phyloP scores from a whole-genome alignment of 2,888 invertebrate genomes.

The Isotomurus palustris region DNA sequence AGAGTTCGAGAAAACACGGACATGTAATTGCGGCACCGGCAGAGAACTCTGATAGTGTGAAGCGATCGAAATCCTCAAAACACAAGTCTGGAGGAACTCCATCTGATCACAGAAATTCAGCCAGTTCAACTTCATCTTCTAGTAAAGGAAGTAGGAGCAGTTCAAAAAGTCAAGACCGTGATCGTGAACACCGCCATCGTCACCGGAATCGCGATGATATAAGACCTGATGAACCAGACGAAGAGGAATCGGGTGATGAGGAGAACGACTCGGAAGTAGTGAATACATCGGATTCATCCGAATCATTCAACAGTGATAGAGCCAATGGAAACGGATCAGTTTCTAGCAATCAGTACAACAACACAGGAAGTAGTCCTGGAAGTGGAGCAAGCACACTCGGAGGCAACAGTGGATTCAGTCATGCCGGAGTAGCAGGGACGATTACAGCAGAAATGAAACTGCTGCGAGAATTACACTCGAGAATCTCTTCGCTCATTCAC shows the following conservation, averaged over 20 bases:
- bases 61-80: conserved; percentile 27
- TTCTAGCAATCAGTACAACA: conserved; percentile 20
- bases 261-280: conserved; percentile 14
- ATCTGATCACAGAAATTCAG: conserved; percentile 4
- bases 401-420: conserved; percentile 33
- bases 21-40: conserved; percentile 11
- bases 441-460: conserved; percentile 46
- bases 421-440: conserved; percentile 42
- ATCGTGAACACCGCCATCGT: conserved; percentile 17
- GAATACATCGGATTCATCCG: conserved; percentile 24
- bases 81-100: not conserved
- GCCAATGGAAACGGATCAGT: not conserved
- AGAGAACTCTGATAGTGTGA: conserved; percentile 16
- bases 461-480: conserved; percentile 41
- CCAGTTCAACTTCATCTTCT: conserved; percentile 17
- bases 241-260: conserved; percentile 5
- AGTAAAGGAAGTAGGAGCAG: conserved; percentile 13
- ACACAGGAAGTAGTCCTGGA: conserved; percentile 26
- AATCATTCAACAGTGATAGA: conserved; percentile 1
- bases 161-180: conserved; percentile 22
- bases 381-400: too few species aligned
- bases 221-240: not conserved
- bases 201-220: not conserved
- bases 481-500: conserved; percentile 27
- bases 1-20: conserved; percentile 18